Percentiles rank a stretch among this genome's conserved stretches.
Conservation (phyloP, 92 coral and sea anemone genomes). For the Montipora capitata region DNA sequence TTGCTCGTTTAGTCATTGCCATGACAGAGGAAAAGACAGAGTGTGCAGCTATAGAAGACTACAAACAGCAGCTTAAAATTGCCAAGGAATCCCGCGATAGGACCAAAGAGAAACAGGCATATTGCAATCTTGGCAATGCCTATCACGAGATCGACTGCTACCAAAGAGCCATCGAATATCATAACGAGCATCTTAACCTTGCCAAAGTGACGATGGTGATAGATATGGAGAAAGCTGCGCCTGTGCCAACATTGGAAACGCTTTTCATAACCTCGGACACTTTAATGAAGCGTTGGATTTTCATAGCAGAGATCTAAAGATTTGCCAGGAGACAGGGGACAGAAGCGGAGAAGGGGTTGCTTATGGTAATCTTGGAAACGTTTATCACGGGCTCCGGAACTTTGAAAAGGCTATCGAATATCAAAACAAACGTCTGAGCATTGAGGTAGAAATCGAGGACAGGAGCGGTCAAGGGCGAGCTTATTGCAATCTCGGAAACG, state of each 20-base stretch:
- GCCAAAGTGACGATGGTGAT: neutral
- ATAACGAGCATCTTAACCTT: neutral
- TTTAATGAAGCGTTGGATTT: neutral
- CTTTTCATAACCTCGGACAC: neutral
- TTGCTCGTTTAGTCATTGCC: too few species aligned
- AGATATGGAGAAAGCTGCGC: neutral
- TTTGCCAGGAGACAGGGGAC: neutral
- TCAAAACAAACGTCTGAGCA: neutral
- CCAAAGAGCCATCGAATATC: neutral
- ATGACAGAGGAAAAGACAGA: neutral
- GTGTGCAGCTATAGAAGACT: neutral
- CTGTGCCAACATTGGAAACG: neutral
- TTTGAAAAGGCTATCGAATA: neutral
- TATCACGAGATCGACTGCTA: neutral
- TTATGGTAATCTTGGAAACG: slow-evolving; percentile 18
- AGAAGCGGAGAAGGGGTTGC: neutral
- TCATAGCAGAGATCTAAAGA: neutral
- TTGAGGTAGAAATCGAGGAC: neutral
- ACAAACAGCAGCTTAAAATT: neutral
- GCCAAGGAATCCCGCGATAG: neutral
- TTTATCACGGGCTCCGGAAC: neutral
- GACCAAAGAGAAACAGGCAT: neutral
- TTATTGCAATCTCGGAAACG: neutral
- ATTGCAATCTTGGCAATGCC: neutral
- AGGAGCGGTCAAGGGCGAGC: neutral